These are phyloP conservation scores for Cacoxenus indagator DNA, from an alignment of 2,888 invertebrate genomes.

Conservation along the genomic window DNA sequence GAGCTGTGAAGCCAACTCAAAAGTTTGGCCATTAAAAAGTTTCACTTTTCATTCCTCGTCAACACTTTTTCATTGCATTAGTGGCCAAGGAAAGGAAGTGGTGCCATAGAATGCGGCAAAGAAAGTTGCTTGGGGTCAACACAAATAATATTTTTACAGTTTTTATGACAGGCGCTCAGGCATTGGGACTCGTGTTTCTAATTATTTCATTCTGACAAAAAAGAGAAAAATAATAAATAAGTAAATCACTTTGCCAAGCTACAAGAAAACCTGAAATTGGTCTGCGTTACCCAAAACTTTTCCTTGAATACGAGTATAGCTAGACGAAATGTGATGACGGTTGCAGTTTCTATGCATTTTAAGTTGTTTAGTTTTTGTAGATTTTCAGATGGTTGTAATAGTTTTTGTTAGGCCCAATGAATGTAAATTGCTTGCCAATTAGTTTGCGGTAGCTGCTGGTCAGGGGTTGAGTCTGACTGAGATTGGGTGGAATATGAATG, in stretches of 20 bases:
- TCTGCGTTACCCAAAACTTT: neutral
- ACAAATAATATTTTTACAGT: constrained; percentile 43
- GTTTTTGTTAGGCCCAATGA: constrained; percentile 45
- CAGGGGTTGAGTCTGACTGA: too few relatives aligned
- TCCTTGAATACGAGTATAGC: neutral
- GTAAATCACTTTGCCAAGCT: too few relatives aligned
- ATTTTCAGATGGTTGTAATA: neutral
- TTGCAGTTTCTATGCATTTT: neutral
- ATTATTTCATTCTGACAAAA: neutral
- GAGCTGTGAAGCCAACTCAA: constrained; percentile 4
- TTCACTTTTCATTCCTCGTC: constrained; percentile 46
- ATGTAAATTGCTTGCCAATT: constrained; percentile 56
- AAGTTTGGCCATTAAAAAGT: constrained; percentile 59
- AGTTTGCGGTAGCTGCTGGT: too few relatives aligned
- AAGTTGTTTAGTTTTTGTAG: neutral
- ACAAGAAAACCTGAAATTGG: neutral
- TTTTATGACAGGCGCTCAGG: constrained; percentile 29
- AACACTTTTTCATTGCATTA: constrained; percentile 47
- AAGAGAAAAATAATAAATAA: neutral
- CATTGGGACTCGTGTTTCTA: constrained; percentile 31
- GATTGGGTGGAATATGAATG: too few relatives aligned
- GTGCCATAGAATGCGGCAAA: too few relatives aligned
- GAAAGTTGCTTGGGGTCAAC: constrained; percentile 14
- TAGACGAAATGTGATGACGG: neutral
- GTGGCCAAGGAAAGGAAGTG: too few relatives aligned